Base-by-base conservation (phyloP, 2,113 vertebrate genomes). In the Butastur rufipennis region DNA sequence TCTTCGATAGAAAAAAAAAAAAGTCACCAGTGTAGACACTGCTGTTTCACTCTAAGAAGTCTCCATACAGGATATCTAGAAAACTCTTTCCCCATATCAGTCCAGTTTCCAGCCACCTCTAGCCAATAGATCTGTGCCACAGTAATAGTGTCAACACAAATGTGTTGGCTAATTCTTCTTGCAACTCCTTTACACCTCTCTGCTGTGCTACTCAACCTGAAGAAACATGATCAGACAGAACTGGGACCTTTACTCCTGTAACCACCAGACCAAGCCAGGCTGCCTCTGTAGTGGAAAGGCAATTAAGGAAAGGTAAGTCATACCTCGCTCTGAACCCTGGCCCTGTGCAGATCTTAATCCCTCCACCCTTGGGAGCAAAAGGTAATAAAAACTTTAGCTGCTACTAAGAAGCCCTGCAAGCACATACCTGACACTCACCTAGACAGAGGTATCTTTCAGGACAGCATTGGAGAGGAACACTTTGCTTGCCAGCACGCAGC, bases 401-500 rank as follows among this genome's bases (percentile, higher is more conserved):
- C 17, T 45, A 6, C 48, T 7, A 48, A 70, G 73, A 6, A 65
- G 43, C n/a, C 55, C 55, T 83, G 25, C 71, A 88, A 83, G 75
- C 42, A 47, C 73, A 15, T 11, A 59, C 40, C 42, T 26, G 38
- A 70, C 18, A 11, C 16, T 21, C 86, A 72, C 53, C 58, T 45
- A 26, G 34, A 48, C 34, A 70, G 71, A 83, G 71, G 22, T n/a
- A 31, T 27, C 66, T 48, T 59, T 56, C 2, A 7, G 53, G 31
- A 36, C 1, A 36, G 83, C 42, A 45, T 2, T 2, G 0, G 0
- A 90, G 13, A 71, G 38, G 29, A 88, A 50, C 3, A 8, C 17
- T 16, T 42, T 48, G 22, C 59, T 74, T 25, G 16, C 16, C 62
- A 66, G 48, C 48, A 74, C 5, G 3, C 19, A 63, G n/a, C 38